Evolutionary conservation across 1,140 invertebrate species (phyloP).

Genomic region (Sinonovacula constricta): DNA sequence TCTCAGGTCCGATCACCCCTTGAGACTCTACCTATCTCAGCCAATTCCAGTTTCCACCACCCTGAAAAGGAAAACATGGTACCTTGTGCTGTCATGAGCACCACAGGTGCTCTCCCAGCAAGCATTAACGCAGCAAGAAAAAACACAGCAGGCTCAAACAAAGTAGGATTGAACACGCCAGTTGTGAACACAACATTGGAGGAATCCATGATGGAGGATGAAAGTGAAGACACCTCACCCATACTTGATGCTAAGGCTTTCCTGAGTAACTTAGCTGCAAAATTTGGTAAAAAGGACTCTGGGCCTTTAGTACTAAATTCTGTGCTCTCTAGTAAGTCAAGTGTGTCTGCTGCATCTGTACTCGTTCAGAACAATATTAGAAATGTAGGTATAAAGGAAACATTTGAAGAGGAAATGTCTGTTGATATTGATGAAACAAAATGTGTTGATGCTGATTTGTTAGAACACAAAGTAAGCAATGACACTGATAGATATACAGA

Average conservation of each 20-base stretch:
- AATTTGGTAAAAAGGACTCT: neutral
- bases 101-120: neutral
- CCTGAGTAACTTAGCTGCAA: neutral
- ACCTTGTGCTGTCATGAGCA: neutral
- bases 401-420: neutral
- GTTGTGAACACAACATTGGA: no score
- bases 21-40: neutral
- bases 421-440: conserved; percentile 22
- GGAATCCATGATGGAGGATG: no score
- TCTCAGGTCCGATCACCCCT: neutral
- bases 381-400: neutral
- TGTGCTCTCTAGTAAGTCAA: no score
- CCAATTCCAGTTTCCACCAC: neutral
- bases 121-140: no score
- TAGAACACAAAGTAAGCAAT: neutral
- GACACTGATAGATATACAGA: no score
- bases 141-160: no score
- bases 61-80: conserved; percentile 40
- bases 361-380: no score
- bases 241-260: neutral
- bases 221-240: neutral
- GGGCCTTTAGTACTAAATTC: no score
- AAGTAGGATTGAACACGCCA: no score
- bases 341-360: no score
- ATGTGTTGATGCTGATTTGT: neutral